Conservation (phyloP, 2,888 invertebrate genomes). For the Bombylius discolor region DNA sequence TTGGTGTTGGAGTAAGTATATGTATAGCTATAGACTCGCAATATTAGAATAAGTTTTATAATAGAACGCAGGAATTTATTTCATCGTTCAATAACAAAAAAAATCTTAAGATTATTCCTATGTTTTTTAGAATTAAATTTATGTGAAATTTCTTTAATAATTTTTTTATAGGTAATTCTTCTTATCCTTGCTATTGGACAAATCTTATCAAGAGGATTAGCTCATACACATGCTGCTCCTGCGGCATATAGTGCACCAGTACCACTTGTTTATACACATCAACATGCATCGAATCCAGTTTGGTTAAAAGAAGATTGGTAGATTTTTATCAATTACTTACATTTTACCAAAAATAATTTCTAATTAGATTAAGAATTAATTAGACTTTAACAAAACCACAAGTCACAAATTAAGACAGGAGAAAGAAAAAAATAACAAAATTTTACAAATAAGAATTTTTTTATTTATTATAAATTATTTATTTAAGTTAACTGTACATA, state of each 20-base stretch:
- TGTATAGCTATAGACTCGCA: too few species aligned
- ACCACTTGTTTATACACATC: slow-evolving; percentile 37
- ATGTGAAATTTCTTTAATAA: not conserved
- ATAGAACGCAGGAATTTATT: too few species aligned
- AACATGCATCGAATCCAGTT: slow-evolving; percentile 30
- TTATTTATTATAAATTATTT: too few species aligned
- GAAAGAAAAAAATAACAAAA: too few species aligned
- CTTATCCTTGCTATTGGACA: slow-evolving; percentile 48
- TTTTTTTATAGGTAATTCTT: slow-evolving; percentile 34
- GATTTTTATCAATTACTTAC: not conserved
- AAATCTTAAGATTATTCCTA: too few species aligned
- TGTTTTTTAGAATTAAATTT: too few species aligned
- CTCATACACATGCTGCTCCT: slow-evolving; percentile 36
- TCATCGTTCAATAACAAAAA: too few species aligned
- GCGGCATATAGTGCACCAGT: slow-evolving; percentile 38
- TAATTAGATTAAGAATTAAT: not conserved
- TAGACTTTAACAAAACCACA: not conserved
- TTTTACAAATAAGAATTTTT: too few species aligned
- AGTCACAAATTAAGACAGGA: too few species aligned
- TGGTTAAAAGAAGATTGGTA: slow-evolving; percentile 37
- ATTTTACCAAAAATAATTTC: not conserved
- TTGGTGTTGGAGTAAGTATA: slow-evolving; percentile 50
- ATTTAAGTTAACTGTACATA: too few species aligned
- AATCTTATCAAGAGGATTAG: slow-evolving; percentile 31
- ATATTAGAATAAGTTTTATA: too few species aligned